phyloP scores from a whole-genome alignment of 2,888 invertebrate genomes.

The Petrophora chlorosata region DNA sequence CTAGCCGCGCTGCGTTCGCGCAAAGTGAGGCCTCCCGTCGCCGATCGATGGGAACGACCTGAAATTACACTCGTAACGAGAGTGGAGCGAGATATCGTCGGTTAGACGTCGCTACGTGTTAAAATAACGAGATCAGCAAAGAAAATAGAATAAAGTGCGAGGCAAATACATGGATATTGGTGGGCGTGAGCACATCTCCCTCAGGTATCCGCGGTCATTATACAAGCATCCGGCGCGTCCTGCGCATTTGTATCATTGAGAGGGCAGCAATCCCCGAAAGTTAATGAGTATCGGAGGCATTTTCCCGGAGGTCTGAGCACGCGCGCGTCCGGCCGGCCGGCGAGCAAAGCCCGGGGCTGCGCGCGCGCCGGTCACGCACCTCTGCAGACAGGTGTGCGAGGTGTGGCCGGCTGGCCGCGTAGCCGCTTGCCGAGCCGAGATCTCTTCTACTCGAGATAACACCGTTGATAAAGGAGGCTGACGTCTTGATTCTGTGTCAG shows the following conservation, averaged over 20 bases:
- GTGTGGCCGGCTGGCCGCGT: slow-evolving; percentile 51
- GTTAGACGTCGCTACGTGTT: slow-evolving; percentile 19
- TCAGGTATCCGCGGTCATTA: slow-evolving; percentile 60
- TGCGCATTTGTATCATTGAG: slow-evolving; percentile 71
- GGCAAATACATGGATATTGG: slow-evolving; percentile 35
- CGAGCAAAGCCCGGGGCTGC: slow-evolving; percentile 40
- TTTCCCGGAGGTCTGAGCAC: slow-evolving; percentile 63
- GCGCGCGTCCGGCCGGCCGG: slow-evolving; percentile 48
- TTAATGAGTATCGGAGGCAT: slow-evolving; percentile 78
- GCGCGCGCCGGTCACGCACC: slow-evolving; percentile 54
- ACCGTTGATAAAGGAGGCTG: slow-evolving; percentile 50
- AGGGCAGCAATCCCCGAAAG: slow-evolving; percentile 69
- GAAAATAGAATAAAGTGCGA: slow-evolving; percentile 38
- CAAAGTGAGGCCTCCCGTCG: slow-evolving; percentile 55
- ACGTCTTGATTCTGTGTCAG: slow-evolving; percentile 62
- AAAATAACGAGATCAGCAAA: slow-evolving; percentile 40
- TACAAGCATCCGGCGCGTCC: slow-evolving; percentile 71
- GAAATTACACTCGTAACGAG: slow-evolving; percentile 61
- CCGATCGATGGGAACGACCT: slow-evolving; percentile 71
- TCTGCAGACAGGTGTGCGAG: slow-evolving; percentile 49
- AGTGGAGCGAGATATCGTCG: slow-evolving; percentile 53
- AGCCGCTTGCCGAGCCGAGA: too few species aligned
- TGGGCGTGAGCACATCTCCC: slow-evolving; percentile 40
- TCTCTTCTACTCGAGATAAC: slow-evolving; percentile 49
- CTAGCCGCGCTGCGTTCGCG: slow-evolving; percentile 40